These are phyloP conservation scores for Calyptomena viridis DNA, from an alignment of 2,113 vertebrate genomes.

Conservation along the genomic window DNA sequence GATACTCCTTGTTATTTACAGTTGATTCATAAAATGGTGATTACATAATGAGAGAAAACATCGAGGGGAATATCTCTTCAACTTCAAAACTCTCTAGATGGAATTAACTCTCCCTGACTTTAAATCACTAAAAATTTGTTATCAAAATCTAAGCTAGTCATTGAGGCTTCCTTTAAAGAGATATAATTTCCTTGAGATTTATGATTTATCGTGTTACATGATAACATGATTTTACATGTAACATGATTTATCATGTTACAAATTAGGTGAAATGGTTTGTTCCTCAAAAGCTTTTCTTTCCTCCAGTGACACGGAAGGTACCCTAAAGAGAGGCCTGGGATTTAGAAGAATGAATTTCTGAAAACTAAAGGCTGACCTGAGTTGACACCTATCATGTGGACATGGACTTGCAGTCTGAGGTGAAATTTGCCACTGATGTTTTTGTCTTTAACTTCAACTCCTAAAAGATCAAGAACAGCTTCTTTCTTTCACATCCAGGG, in stretches of 20 bases:
- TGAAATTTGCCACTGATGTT: neutral
- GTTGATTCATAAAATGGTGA: constrained; percentile 47
- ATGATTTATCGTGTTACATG: neutral
- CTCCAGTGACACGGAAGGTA: neutral
- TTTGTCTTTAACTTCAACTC: neutral
- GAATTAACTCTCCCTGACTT: neutral
- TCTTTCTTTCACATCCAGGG: neutral
- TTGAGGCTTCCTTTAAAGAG: neutral
- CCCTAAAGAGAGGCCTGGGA: neutral
- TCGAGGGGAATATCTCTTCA: neutral
- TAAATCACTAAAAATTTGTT: neutral
- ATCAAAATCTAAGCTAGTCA: neutral
- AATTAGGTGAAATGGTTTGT: neutral
- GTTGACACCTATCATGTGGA: neutral
- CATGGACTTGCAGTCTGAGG: neutral
- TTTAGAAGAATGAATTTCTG: neutral
- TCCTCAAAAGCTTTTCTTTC: neutral
- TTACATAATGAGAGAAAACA: constrained; percentile 49
- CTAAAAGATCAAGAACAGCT: neutral
- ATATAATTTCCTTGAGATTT: neutral
- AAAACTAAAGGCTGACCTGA: neutral
- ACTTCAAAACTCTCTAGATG: constrained; percentile 8
- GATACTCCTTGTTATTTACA: constrained; percentile 36
- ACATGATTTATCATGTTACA: neutral
- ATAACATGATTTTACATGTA: too few species aligned